These are phyloP conservation scores for Heliconius melpomene DNA, from an alignment of 1,140 invertebrate genomes.

Conservation along the genomic window DNA sequence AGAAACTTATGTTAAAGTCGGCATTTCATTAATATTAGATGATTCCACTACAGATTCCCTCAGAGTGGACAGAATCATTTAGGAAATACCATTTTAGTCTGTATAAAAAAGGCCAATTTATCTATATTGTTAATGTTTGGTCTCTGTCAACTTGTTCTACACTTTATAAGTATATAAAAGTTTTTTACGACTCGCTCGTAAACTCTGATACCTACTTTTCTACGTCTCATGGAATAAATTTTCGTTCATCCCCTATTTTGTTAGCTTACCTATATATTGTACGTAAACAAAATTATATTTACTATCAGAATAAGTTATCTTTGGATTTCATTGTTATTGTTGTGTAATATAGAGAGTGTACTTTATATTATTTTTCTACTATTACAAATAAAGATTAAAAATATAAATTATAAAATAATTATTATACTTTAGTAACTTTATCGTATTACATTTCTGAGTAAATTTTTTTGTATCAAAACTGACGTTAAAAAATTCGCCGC, in stretches of 20 bases:
- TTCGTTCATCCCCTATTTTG: not conserved
- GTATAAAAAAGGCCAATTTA: not conserved
- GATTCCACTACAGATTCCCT: too few relatives aligned
- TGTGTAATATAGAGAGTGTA: not conserved
- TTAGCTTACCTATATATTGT: not conserved
- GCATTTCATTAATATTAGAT: too few relatives aligned
- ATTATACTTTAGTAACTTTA: too few relatives aligned
- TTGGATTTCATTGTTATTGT: not conserved
- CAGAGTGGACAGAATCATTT: not conserved
- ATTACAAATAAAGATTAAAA: too few relatives aligned
- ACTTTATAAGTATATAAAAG: not conserved
- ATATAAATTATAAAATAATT: too few relatives aligned
- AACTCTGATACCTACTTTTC: not conserved
- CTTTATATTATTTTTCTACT: not conserved
- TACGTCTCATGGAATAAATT: not conserved
- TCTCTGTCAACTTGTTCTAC: not conserved
- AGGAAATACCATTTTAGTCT: not conserved
- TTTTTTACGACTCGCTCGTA: not conserved
- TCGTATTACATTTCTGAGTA: too few relatives aligned
- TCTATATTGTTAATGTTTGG: not conserved
- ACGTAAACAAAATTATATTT: not conserved
- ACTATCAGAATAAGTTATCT: not conserved
- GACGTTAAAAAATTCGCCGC: too few relatives aligned
- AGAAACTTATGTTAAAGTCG: too few relatives aligned
- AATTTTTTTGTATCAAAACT: too few relatives aligned